Conservation (phyloP, 2,797 vertebrate genomes). For the Gymnothorax reevesii region DNA sequence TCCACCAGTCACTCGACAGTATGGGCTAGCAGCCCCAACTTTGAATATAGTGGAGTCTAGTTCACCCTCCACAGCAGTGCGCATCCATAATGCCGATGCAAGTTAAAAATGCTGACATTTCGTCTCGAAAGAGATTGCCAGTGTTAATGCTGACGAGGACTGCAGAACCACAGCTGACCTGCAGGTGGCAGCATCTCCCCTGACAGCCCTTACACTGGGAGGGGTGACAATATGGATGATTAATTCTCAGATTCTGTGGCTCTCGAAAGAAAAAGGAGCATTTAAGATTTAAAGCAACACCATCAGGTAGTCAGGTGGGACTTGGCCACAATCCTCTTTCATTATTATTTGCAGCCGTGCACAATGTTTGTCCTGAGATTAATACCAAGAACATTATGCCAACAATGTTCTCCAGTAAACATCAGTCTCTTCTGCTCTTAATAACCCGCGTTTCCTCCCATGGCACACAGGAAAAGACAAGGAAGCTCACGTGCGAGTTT, state of each 20-base stretch:
- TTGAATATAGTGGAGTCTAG: background rate
- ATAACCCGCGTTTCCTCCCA: background rate
- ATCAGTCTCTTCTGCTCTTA: background rate
- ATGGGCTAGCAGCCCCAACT: background rate
- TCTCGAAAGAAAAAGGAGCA: background rate
- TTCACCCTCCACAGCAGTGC: background rate
- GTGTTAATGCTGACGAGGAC: background rate
- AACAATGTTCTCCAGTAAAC: background rate
- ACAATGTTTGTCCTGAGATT: background rate
- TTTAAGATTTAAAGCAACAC: conserved; percentile 22
- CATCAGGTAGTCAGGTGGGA: conserved; percentile 6
- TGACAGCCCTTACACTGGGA: background rate
- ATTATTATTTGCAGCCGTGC: background rate
- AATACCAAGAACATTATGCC: background rate
- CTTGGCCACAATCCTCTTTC: background rate
- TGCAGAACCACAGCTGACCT: conserved; percentile 5
- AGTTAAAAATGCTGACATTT: background rate
- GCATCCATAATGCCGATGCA: too few relatives aligned
- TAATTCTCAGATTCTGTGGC: background rate
- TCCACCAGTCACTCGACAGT: background rate
- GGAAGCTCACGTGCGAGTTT: background rate
- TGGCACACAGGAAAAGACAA: background rate
- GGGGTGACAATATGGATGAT: conserved; percentile 9
- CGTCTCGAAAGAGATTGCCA: background rate
- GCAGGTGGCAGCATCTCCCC: conserved; percentile 6